Percentiles rank a stretch among this genome's conserved stretches.
Conservation (phyloP, 1,140 invertebrate genomes). For the Habropoda laboriosa region DNA sequence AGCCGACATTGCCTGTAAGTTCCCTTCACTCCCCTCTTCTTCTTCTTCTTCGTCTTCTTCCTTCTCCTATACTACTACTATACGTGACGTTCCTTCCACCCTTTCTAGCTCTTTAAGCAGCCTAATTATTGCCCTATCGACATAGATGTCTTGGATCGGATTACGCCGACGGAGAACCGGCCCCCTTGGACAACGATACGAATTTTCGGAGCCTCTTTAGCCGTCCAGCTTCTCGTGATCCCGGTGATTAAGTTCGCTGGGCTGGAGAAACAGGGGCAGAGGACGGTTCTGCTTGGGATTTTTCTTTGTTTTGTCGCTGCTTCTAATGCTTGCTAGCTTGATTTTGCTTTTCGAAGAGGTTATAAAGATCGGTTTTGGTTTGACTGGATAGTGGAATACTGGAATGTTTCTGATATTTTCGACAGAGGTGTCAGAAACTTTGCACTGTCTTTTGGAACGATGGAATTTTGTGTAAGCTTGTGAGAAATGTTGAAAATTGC, state of each 20-base stretch:
- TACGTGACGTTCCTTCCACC: neutral
- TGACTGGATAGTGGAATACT: no score
- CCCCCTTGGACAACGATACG: conserved; percentile 24
- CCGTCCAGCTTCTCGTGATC: neutral
- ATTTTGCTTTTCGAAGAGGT: no score
- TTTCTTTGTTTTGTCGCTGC: neutral
- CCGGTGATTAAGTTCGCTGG: conserved; percentile 16
- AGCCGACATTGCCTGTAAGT: neutral
- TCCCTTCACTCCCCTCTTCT: neutral
- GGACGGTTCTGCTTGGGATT: neutral
- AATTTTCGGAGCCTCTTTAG: conserved; percentile 11
- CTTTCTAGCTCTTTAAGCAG: conserved; percentile 65
- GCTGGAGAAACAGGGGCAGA: neutral
- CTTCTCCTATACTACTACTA: no score
- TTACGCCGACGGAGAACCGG: conserved; percentile 62
- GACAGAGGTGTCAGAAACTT: no score
- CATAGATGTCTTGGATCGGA: conserved; percentile 74
- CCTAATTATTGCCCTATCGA: conserved; percentile 78
- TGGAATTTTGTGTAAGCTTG: no score
- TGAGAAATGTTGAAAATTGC: no score
- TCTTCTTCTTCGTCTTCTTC: neutral
- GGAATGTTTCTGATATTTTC: no score
- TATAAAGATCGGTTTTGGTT: no score
- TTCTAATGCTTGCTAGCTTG: no score
- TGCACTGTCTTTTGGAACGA: no score